Conservation (phyloP, 1,140 invertebrate genomes). For the Berghia stephanieae region DNA sequence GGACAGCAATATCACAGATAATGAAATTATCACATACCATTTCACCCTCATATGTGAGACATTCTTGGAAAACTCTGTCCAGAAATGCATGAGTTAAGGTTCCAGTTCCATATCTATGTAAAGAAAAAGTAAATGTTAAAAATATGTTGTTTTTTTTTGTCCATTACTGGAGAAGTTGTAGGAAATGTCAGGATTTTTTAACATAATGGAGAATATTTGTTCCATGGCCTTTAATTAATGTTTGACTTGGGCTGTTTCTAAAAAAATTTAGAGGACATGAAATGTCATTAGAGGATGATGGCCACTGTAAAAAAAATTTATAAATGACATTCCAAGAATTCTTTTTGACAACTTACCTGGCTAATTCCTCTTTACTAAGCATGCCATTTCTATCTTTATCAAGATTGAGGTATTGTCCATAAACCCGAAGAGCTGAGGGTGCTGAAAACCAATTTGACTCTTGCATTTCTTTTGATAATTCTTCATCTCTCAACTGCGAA, state of each 20-base stretch:
- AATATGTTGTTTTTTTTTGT: neutral
- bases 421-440: constrained; percentile 86
- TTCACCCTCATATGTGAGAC: constrained; percentile 93
- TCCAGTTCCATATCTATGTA: constrained; percentile 83
- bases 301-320: neutral
- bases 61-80: constrained; percentile 93
- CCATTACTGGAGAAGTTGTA: no score
- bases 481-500: constrained; percentile 82
- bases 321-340: constrained; percentile 33
- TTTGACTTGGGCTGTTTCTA: no score
- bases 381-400: constrained; percentile 96
- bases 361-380: constrained; percentile 83
- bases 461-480: constrained; percentile 81
- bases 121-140: constrained; percentile 11
- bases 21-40: constrained; percentile 78
- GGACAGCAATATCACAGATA: no score
- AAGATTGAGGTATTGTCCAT: constrained; percentile 91
- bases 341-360: constrained; percentile 71
- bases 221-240: no score
- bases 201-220: no score
- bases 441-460: constrained; percentile 96
- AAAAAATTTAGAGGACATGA: no score
- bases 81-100: constrained; percentile 92
- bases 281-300: no score
- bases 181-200: no score